A percentile compares a stretch with the other conserved stretches of the same genome.
These are phyloP conservation scores for Patella depressa DNA, from an alignment of 2,888 invertebrate species.

Conservation along the genomic window DNA sequence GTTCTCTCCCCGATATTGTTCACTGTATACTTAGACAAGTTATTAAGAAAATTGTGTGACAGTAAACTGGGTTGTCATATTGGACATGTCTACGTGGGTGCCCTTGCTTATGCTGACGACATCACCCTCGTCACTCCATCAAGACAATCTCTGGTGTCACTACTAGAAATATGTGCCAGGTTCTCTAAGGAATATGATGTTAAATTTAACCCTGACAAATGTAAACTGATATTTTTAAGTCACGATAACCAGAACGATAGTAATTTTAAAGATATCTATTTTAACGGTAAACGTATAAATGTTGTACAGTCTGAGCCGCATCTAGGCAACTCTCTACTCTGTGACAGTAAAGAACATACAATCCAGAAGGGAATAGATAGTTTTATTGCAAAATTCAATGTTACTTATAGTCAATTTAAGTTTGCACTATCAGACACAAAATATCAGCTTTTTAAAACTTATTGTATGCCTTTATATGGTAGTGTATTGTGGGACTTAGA, in stretches of 20 bases:
- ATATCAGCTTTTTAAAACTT: too few relatives aligned
- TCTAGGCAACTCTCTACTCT: too few relatives aligned
- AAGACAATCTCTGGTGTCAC: background rate
- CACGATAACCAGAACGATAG: background rate
- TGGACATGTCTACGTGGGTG: constrained; percentile 12
- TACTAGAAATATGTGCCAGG: background rate
- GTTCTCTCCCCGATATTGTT: constrained; percentile 22
- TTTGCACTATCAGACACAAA: too few relatives aligned
- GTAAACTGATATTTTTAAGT: background rate
- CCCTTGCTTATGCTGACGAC: constrained; percentile 33
- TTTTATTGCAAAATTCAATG: too few relatives aligned
- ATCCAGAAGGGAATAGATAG: too few relatives aligned
- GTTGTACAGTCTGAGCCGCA: too few relatives aligned
- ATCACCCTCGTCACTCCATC: background rate
- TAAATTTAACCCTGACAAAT: background rate
- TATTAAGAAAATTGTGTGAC: constrained; percentile 16
- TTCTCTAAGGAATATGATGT: background rate
- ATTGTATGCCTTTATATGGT: too few relatives aligned
- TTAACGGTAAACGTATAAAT: background rate
- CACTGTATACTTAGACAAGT: constrained; percentile 18
- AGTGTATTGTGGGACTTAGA: too few relatives aligned
- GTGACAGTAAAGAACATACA: too few relatives aligned
- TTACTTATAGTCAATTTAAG: too few relatives aligned
- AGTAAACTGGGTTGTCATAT: constrained; percentile 15
- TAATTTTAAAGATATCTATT: background rate